These are phyloP conservation scores for Rhopalosiphum maidis DNA, from an alignment of 1,140 invertebrate species.

Conservation along the genomic window DNA sequence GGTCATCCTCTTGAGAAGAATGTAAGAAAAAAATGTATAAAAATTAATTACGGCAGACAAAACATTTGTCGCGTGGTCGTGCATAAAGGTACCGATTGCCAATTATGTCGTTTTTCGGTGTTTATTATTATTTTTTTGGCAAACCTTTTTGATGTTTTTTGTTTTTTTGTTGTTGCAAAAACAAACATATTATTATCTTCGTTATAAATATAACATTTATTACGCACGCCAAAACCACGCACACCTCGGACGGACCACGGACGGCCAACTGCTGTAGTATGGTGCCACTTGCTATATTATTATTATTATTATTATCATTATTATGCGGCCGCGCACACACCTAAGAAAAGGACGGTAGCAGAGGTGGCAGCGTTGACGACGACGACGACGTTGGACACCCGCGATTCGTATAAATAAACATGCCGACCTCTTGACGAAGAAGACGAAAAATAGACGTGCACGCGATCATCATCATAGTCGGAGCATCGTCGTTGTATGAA, in stretches of 20 bases:
- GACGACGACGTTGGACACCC: conserved; percentile 19
- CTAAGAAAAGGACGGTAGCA: not conserved
- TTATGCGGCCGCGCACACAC: not conserved
- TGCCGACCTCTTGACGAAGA: conserved; percentile 21
- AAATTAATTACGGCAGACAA: conserved; percentile 7
- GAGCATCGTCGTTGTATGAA: not conserved
- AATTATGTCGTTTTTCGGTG: conserved; percentile 52
- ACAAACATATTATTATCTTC: conserved; percentile 47
- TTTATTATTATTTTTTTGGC: conserved; percentile 55
- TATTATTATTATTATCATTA: not conserved
- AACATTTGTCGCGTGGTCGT: not conserved
- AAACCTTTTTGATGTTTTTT: conserved; percentile 15
- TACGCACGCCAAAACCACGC: conserved; percentile 45
- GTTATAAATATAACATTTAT: conserved; percentile 55
- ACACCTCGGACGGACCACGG: not conserved
- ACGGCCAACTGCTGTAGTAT: not conserved
- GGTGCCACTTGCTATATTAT: not conserved
- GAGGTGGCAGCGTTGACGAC: not conserved
- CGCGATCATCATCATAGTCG: not conserved
- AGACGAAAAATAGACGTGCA: conserved; percentile 34
- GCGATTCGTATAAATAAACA: conserved; percentile 34
- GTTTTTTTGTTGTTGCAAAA: conserved; percentile 44
- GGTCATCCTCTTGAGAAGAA: not conserved
- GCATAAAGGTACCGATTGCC: conserved; percentile 19
- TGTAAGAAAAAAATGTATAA: not conserved